These are phyloP conservation scores for Acleris holmiana DNA, from an alignment of 2,888 invertebrate species.

Conservation along the genomic window DNA sequence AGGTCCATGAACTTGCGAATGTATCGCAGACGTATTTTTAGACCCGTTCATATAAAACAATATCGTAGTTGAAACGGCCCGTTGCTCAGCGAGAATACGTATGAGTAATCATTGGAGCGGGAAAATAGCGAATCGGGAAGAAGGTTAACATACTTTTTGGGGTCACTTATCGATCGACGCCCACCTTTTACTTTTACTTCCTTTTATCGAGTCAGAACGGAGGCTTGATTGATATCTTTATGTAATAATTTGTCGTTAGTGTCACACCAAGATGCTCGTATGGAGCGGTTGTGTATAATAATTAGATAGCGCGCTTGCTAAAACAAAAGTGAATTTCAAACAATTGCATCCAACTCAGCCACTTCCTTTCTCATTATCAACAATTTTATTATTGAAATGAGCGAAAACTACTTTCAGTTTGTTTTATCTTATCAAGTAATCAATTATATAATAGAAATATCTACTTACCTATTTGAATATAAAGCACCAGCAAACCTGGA, in stretches of 20 bases:
- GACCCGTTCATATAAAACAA: conserved; percentile 37
- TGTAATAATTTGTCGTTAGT: too few relatives aligned
- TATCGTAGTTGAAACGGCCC: conserved; percentile 31
- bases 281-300: not conserved
- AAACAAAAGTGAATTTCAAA: not conserved
- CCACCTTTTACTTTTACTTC: not conserved
- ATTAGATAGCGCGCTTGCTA: not conserved
- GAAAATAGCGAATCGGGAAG: conserved; percentile 9
- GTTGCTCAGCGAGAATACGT: conserved; percentile 33
- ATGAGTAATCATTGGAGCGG: conserved; percentile 31
- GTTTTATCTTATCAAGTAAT: conserved; percentile 5
- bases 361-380: conserved; percentile 17
- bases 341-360: not conserved
- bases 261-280: not conserved
- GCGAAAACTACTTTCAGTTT: conserved; percentile 6
- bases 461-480: conserved; percentile 6
- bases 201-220: too few relatives aligned
- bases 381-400: conserved; percentile 13
- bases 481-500: not conserved
- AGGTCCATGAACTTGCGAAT: conserved; percentile 73
- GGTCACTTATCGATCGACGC: conserved; percentile 3
- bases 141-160: conserved; percentile 8
- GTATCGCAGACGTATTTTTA: conserved; percentile 46
- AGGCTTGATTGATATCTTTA: too few relatives aligned
- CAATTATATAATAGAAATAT: not conserved